These are phyloP conservation scores for Papilio gigon DNA, from an alignment of 2,888 invertebrate species.

Conservation along the genomic window DNA sequence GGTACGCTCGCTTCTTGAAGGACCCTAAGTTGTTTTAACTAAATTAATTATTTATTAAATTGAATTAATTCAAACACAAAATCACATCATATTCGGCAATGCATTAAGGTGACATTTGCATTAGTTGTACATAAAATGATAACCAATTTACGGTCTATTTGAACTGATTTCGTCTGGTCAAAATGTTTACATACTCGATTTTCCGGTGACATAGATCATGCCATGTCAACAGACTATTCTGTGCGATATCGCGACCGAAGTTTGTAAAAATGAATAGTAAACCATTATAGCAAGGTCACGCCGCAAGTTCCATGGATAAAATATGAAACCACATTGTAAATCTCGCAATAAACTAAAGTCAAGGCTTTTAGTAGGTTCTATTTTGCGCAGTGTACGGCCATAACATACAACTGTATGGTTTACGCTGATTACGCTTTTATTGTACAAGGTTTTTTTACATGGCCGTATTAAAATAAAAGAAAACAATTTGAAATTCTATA, in stretches of 20 bases:
- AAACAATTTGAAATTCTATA: not conserved
- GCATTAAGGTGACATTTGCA: too few relatives aligned
- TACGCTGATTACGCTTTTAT: constrained; percentile 15
- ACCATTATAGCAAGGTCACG: constrained; percentile 39
- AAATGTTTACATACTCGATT: not conserved
- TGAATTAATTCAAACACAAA: not conserved
- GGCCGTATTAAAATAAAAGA: not conserved
- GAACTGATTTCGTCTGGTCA: not conserved
- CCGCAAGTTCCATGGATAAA: constrained; percentile 37
- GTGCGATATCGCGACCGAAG: constrained; percentile 24
- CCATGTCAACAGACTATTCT: constrained; percentile 38
- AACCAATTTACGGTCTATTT: not conserved
- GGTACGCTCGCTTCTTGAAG: too few relatives aligned
- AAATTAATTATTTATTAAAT: too few relatives aligned
- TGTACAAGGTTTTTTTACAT: not conserved
- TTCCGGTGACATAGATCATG: constrained; percentile 27
- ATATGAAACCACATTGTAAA: constrained; percentile 40
- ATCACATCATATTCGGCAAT: too few relatives aligned
- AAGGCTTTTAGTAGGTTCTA: constrained; percentile 33
- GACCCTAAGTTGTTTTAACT: too few relatives aligned
- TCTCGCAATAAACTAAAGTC: constrained; percentile 33
- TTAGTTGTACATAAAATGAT: too few relatives aligned
- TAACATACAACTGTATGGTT: constrained; percentile 17
- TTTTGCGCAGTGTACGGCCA: constrained; percentile 31
- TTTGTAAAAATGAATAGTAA: constrained; percentile 37